These are phyloP conservation scores for Crossocerus cetratus DNA, from an alignment of 2,888 invertebrate species.

Conservation along the genomic window DNA sequence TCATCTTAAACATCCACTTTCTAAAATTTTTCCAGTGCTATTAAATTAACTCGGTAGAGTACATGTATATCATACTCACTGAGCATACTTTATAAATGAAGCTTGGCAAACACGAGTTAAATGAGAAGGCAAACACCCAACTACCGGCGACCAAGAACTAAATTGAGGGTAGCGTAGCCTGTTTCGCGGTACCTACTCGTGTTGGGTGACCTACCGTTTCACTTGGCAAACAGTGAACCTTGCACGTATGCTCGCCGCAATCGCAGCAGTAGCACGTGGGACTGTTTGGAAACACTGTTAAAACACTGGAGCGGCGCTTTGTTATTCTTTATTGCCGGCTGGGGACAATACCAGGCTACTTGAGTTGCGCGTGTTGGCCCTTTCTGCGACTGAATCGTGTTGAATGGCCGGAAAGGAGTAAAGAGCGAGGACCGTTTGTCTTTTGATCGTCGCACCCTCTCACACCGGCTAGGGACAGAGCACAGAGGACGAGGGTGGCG, in stretches of 20 bases:
- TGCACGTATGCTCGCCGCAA: conserved; percentile 56
- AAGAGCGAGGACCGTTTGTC: conserved; percentile 63
- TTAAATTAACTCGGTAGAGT: too few species aligned
- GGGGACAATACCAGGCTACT: conserved; percentile 46
- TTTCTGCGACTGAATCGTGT: conserved; percentile 41
- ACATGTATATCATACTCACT: too few species aligned
- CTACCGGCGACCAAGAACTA: too few species aligned
- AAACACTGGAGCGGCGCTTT: conserved; percentile 59
- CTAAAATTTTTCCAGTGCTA: too few species aligned
- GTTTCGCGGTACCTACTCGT: too few species aligned
- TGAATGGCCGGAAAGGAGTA: conserved; percentile 47
- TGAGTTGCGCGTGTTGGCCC: conserved; percentile 36
- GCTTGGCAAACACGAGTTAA: too few species aligned
- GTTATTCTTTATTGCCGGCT: conserved; percentile 50
- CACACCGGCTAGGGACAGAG: conserved; percentile 36
- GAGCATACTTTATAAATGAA: too few species aligned
- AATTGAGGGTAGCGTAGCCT: too few species aligned
- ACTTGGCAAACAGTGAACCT: conserved; percentile 66
- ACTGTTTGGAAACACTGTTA: conserved; percentile 69
- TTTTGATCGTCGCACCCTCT: conserved; percentile 56
- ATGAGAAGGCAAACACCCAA: too few species aligned
- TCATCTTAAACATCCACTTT: too few species aligned
- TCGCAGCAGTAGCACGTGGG: conserved; percentile 42
- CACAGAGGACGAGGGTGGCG: conserved; percentile 29
- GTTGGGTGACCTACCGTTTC: conserved; percentile 51